phyloP scores from a whole-genome alignment of 1,140 invertebrate species.

The Campoletis sonorensis region DNA sequence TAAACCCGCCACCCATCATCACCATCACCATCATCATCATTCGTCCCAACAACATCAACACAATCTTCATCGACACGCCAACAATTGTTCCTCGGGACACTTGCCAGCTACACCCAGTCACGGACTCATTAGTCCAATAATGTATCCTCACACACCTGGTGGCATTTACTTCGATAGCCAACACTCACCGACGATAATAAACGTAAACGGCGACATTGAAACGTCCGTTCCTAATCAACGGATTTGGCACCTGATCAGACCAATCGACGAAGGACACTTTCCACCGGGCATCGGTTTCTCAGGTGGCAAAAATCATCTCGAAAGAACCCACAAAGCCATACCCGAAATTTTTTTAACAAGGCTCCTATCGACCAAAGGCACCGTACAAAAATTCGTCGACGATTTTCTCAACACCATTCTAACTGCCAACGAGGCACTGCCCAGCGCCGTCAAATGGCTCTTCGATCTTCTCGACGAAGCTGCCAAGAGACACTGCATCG shows the following conservation, averaged over 20 bases:
- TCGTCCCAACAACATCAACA: conserved; percentile 44
- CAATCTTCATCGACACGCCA: conserved; percentile 65
- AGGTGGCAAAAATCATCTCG: conserved; percentile 76
- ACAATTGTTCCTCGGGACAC: conserved; percentile 71
- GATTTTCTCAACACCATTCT: conserved; percentile 95
- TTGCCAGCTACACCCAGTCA: conserved; percentile 69
- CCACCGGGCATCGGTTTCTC: conserved; percentile 72
- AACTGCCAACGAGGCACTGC: conserved; percentile 92
- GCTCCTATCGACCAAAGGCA: conserved; percentile 95
- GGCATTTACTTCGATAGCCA: conserved; percentile 81
- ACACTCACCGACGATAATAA: conserved; percentile 82
- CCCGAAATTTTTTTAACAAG: conserved; percentile 97
- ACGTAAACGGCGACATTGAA: conserved; percentile 85
- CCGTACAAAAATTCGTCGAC: conserved; percentile 97
- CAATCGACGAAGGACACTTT: conserved; percentile 85
- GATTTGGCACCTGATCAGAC: conserved; percentile 91
- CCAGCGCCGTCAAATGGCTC: conserved; percentile 95
- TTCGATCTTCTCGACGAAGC: conserved; percentile 96
- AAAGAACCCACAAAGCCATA: conserved; percentile 93
- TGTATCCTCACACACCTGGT: conserved; percentile 72
- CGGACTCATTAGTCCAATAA: conserved; percentile 68
- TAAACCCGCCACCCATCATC: conserved; percentile 71
- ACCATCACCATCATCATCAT: conserved; percentile 62
- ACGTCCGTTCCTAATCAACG: conserved; percentile 80
- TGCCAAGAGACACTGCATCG: conserved; percentile 88